Conservation (phyloP, 2,113 vertebrate species). For the Aldabrachelys gigantea region DNA sequence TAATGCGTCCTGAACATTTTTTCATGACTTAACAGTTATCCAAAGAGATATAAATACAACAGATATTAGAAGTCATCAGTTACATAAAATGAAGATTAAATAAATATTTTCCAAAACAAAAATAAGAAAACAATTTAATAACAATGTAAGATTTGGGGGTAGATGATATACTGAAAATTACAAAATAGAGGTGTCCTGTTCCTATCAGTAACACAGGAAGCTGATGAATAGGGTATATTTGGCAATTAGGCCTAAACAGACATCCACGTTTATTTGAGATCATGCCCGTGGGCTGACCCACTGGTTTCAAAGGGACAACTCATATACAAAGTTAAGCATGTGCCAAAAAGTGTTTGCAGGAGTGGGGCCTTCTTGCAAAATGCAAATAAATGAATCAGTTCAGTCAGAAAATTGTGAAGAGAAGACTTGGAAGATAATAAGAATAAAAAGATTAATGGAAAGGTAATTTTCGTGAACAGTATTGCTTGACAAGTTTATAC, state of each 20-base stretch:
- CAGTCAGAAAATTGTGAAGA: neutral
- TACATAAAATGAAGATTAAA: neutral
- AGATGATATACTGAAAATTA: neutral
- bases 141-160: neutral
- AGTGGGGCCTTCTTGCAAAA: neutral
- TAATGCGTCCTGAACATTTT: neutral
- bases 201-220: neutral
- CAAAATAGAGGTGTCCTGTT: neutral
- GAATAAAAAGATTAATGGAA: neutral
- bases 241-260: neutral
- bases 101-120: neutral
- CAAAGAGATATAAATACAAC: neutral
- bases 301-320: neutral
- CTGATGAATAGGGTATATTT: neutral
- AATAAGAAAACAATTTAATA: neutral
- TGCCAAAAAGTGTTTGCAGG: neutral
- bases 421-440: neutral
- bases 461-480: neutral
- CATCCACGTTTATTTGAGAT: neutral
- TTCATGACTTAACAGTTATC: neutral
- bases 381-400: conserved; percentile 42
- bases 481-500: conserved; percentile 21
- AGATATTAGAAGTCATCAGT: neutral
- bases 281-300: neutral
- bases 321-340: neutral